Conservation (phyloP, 2,113 vertebrate species). For the Cisticola juncidis region DNA sequence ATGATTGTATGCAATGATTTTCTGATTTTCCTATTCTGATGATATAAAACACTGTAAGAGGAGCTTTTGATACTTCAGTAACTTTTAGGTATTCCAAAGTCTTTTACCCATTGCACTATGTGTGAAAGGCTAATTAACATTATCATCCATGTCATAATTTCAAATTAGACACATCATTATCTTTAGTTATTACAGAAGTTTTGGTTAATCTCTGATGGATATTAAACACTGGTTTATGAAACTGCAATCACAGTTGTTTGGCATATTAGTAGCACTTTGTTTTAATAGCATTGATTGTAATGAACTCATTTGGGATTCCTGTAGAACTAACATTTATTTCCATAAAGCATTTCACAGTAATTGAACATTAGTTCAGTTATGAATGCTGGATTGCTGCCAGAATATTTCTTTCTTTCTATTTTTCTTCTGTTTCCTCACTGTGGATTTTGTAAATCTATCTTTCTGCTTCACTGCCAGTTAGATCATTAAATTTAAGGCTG, state of each 20-base stretch:
- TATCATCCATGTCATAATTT: conserved; percentile 29
- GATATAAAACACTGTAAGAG: neutral
- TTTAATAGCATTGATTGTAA: conserved; percentile 58
- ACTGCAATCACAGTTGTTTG: conserved; percentile 41
- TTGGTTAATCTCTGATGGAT: conserved; percentile 20
- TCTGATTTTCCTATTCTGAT: neutral
- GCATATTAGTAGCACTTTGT: conserved; percentile 47
- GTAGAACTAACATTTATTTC: conserved; percentile 66
- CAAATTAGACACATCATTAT: conserved; percentile 27
- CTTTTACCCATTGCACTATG: neutral
- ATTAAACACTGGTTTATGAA: conserved; percentile 36
- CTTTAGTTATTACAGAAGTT: neutral
- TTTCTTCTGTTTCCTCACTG: neutral
- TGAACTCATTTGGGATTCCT: conserved; percentile 57
- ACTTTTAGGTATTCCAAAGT: neutral
- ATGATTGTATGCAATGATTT: neutral
- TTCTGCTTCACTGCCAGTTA: conserved; percentile 2
- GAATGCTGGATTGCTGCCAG: conserved; percentile 33
- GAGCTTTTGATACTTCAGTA: neutral
- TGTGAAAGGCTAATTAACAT: conserved; percentile 1
- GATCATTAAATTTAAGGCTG: neutral
- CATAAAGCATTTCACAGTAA: conserved; percentile 54
- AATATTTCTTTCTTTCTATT: neutral
- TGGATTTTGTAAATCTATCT: neutral
- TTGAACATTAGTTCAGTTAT: conserved; percentile 51